Conservation (phyloP, 2,888 invertebrate genomes). For the Cordilura impudica region DNA sequence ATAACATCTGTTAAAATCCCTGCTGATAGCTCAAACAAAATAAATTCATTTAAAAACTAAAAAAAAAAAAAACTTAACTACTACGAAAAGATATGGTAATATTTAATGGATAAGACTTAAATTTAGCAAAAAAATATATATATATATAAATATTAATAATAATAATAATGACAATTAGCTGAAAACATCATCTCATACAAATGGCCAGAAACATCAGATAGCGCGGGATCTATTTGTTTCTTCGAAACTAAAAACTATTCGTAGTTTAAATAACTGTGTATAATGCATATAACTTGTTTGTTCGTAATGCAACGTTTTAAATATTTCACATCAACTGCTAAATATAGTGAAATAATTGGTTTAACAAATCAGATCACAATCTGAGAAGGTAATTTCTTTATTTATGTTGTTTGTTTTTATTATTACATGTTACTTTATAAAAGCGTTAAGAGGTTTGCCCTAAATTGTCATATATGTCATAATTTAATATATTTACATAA, state of each 20-base stretch:
- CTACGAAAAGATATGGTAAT: background rate
- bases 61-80: background rate
- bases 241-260: background rate
- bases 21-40: conserved; percentile 51
- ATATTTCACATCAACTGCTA: conserved; percentile 15
- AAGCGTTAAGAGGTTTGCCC: no score
- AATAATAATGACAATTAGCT: background rate
- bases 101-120: background rate
- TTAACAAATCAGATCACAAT: conserved; percentile 9
- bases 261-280: background rate
- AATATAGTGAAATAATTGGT: background rate
- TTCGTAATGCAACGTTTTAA: conserved; percentile 30
- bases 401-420: background rate
- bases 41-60: background rate
- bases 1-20: background rate
- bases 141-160: background rate
- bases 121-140: background rate
- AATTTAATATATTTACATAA: no score
- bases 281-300: background rate
- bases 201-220: background rate
- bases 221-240: background rate
- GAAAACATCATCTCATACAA: background rate
- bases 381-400: conserved; percentile 21
- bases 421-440: no score
- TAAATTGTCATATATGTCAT: background rate